Percentiles rank a stretch among this genome's conserved stretches.
These are phyloP conservation scores for Pissodes strobi DNA, from an alignment of 1,140 invertebrate genomes.

Conservation along the genomic window DNA sequence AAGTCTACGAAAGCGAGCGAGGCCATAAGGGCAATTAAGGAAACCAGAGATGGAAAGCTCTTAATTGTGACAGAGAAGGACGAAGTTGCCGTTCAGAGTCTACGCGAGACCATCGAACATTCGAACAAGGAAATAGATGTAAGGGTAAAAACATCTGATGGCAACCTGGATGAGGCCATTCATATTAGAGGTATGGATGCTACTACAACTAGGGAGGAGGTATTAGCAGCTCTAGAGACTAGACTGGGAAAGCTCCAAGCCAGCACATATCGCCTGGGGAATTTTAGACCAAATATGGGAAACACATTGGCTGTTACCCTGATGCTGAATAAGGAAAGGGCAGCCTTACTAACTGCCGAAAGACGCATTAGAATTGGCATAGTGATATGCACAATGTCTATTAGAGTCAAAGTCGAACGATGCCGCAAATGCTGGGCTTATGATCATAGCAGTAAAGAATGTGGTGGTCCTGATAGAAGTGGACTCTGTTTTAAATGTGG, in stretches of 20 bases:
- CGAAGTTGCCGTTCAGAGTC: not conserved
- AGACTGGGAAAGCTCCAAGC: not conserved
- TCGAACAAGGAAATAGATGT: not conserved
- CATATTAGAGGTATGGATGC: constrained; percentile 18
- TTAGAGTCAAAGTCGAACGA: not conserved
- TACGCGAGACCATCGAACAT: too few species aligned
- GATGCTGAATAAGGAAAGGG: not conserved
- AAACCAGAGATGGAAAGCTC: not conserved
- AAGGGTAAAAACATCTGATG: not conserved
- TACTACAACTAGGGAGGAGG: constrained; percentile 5
- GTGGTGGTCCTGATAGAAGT: not conserved
- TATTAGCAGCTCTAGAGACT: too few species aligned
- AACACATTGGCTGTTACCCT: not conserved
- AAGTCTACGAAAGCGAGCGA: not conserved
- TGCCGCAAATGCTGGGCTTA: constrained; percentile 20
- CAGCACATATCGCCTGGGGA: too few species aligned
- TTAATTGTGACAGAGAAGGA: not conserved
- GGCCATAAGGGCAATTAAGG: constrained; percentile 2
- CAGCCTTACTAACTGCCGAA: not conserved
- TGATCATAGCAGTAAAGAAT: not conserved
- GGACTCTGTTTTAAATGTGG: constrained; percentile 20
- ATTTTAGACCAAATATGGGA: not conserved
- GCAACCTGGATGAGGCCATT: too few species aligned
- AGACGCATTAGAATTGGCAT: not conserved
- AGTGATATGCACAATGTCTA: not conserved